phyloP scores from a whole-genome alignment of 2,113 vertebrate species.

The Australoheros scitulus region DNA sequence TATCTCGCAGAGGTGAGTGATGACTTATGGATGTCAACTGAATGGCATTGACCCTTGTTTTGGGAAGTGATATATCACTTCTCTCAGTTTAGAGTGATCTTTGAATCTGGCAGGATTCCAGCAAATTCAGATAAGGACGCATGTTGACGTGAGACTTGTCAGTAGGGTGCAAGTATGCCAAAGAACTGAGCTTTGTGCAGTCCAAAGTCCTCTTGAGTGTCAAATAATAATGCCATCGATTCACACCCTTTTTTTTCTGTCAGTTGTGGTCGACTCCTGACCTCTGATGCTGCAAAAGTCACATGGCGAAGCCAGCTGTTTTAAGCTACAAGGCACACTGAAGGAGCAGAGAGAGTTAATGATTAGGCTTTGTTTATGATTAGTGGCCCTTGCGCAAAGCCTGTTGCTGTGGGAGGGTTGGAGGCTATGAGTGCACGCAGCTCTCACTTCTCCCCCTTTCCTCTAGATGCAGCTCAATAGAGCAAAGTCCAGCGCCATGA shows the following conservation, averaged over 20 bases:
- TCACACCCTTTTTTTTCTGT: conserved; percentile 13
- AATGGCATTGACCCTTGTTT: conserved; percentile 38
- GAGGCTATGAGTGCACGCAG: conserved; percentile 40
- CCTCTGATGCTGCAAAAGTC: conserved; percentile 36
- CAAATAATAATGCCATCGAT: conserved; percentile 22
- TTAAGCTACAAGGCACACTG: conserved; percentile 11
- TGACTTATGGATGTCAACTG: background rate
- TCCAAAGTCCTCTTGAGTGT: conserved; percentile 34
- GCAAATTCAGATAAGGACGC: conserved; percentile 11
- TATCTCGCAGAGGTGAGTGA: background rate
- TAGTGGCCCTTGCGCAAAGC: conserved; percentile 70
- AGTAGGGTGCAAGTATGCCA: background rate
- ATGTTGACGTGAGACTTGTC: background rate
- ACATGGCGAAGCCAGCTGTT: conserved; percentile 58
- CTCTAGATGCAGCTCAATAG: conserved; percentile 22
- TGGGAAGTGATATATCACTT: background rate
- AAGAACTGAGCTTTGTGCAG: background rate
- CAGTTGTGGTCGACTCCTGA: conserved; percentile 30
- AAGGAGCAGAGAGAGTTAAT: conserved; percentile 75
- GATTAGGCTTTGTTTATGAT: conserved; percentile 79
- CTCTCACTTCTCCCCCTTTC: conserved; percentile 8
- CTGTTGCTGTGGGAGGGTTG: conserved; percentile 46
- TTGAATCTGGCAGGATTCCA: conserved; percentile 27
- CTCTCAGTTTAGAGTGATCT: conserved; percentile 30
- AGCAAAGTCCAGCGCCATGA: conserved; percentile 71